phyloP scores from a whole-genome alignment of 2,113 vertebrate genomes.

The Pelobates fuscus region DNA sequence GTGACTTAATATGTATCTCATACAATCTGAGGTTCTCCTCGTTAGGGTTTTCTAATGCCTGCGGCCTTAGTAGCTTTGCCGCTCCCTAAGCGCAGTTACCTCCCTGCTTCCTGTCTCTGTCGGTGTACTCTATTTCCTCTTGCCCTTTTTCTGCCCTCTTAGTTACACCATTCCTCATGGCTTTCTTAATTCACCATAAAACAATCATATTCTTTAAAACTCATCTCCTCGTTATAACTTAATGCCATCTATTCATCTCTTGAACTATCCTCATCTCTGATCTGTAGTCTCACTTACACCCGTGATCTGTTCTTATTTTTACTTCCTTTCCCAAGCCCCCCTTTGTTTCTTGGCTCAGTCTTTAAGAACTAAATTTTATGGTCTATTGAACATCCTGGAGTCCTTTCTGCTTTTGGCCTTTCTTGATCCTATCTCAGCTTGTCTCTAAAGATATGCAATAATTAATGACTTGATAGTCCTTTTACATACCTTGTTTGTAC shows the following conservation, averaged over 20 bases:
- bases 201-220: background rate
- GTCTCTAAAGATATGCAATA: no score
- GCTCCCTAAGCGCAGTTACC: background rate
- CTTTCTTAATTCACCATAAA: background rate
- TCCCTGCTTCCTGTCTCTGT: conserved; percentile 26
- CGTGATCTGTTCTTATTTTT: background rate
- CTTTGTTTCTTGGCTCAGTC: background rate
- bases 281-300: no score
- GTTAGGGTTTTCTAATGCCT: no score
- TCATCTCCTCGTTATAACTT: no score
- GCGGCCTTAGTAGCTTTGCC: background rate
- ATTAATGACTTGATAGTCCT: no score
- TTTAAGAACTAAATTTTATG: background rate
- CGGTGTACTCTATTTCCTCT: background rate
- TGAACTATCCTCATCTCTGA: no score
- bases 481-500: background rate
- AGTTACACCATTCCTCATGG: background rate
- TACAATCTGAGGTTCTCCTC: no score
- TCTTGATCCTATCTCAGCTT: background rate
- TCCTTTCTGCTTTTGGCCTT: background rate
- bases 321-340: background rate
- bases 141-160: background rate
- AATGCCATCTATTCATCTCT: no score
- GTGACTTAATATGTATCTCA: no score
- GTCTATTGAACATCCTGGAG: background rate